A percentile compares a stretch with the other conserved stretches of the same genome.
Conservation (phyloP, 2,113 vertebrate genomes). For the Empidonax alnorum region DNA sequence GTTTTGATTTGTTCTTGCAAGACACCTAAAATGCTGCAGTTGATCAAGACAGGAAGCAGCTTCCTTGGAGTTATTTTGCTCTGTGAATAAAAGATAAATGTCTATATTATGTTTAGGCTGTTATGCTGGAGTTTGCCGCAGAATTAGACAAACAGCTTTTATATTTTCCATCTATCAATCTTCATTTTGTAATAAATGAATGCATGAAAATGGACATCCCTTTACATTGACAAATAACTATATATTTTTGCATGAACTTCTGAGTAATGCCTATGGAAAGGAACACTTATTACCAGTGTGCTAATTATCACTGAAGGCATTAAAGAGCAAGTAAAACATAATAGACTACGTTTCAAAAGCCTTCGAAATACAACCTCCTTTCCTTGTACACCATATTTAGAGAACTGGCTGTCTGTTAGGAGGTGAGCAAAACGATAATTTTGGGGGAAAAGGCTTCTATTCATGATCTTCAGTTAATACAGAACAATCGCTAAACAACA, state of each 20-base stretch:
- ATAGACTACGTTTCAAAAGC: not conserved
- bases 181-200: constrained; percentile 19
- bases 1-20: constrained; percentile 13
- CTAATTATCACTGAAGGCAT: not conserved
- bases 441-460: not conserved
- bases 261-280: constrained; percentile 1
- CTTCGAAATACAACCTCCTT: not conserved
- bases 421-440: not conserved
- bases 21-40: not conserved
- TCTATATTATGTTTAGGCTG: not conserved
- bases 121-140: constrained; percentile 12
- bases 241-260: constrained; percentile 46
- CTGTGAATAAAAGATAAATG: not conserved
- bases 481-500: not conserved
- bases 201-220: constrained; percentile 36
- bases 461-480: not conserved
- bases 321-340: not conserved
- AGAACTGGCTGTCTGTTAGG: not conserved
- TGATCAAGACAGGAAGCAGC: not conserved
- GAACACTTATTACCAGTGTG: not conserved
- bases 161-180: constrained; percentile 19
- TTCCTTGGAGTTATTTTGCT: constrained; percentile 12
- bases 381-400: not conserved
- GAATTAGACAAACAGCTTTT: not conserved
- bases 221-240: not conserved